phyloP scores from a whole-genome alignment of 2,113 vertebrate species.

The Pimephales promelas region DNA sequence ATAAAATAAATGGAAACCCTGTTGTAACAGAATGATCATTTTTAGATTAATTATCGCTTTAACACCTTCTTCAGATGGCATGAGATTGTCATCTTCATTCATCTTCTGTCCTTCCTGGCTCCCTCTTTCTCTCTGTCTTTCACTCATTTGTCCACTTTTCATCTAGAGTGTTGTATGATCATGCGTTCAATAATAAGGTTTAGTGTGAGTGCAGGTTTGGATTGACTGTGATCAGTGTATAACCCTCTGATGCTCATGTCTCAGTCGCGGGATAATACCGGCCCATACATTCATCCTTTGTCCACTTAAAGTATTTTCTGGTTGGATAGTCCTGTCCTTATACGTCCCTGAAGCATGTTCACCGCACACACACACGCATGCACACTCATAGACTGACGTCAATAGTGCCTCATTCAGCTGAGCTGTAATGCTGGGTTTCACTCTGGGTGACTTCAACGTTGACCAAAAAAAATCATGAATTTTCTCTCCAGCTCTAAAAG shows the following conservation, averaged over 20 bases:
- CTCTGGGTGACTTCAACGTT: conserved; percentile 20
- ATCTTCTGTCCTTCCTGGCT: not conserved
- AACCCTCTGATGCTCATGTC: not conserved
- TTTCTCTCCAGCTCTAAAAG: conserved; percentile 40
- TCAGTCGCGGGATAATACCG: conserved; percentile 2
- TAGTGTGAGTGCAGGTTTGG: conserved; percentile 32
- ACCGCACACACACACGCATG: conserved; percentile 29
- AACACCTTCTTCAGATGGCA: not conserved
- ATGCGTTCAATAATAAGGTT: conserved; percentile 27
- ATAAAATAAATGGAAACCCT: no score
- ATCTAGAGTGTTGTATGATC: conserved; percentile 16
- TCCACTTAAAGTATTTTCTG: conserved; percentile 41
- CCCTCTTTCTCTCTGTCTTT: conserved; percentile 4
- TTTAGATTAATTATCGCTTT: not conserved
- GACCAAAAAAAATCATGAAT: conserved; percentile 25
- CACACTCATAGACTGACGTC: not conserved
- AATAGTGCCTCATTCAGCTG: conserved; percentile 5
- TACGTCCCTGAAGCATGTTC: conserved; percentile 1
- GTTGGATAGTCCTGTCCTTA: conserved; percentile 18
- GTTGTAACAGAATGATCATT: not conserved
- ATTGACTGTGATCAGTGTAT: conserved; percentile 38
- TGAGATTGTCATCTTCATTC: no score
- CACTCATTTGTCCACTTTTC: conserved; percentile 28
- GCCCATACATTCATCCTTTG: conserved; percentile 26
- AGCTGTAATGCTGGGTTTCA: not conserved